Evolutionary conservation across 2,888 invertebrate genomes (phyloP), one percentile per base, ranked within the genome.

Genomic region (Seira sanloemensis): DNA sequence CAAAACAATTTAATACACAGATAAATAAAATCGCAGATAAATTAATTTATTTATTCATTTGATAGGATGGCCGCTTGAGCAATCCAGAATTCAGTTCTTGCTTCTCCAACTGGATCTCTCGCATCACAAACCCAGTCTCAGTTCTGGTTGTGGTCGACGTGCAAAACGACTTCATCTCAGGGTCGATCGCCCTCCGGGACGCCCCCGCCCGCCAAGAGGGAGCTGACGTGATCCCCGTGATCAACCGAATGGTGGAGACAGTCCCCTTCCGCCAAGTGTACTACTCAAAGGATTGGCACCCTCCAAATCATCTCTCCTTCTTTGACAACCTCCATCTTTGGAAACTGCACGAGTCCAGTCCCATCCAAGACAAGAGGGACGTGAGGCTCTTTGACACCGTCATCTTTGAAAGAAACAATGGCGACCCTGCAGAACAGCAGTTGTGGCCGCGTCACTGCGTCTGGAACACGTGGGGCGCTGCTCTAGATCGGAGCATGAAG

Each of bases 221-320:
- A 87, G 94, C 94, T 77, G 97, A 97, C 93, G 97, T 98, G 73
- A 94, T 98, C 87, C 96, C 97, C 88, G 96, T 97, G 0, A 97
- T 97, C 90, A 98, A 98, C 92, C 93, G 94, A 50, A 92, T 98
- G 26, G 92, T 97, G 91, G 95, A 96, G 78, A 93, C 94, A 0
- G 95, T 96, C n/a, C 93, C 94, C 79, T 98, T 98, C 91, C 96
- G 97, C 92, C 94, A 94, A 25, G 94, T 97, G 68, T 97, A 97
- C 92, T 99, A 98, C 92, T 97, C 98, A 0, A 93, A 96, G 90
- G 98, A 99, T 92, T 99, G 98, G 98, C 98, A 99, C 92, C 98
- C 98, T 0, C 94, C 95, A 62, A 95, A 97, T 92, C 98, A 98
- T 92, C 96, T 98, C 58, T 98, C 98, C 7, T 99, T 99, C 92